Percentiles rank a stretch among this genome's conserved stretches.
These are phyloP conservation scores for Eriocheir sinensis DNA, from an alignment of 1,140 invertebrate species.

Conservation along the genomic window DNA sequence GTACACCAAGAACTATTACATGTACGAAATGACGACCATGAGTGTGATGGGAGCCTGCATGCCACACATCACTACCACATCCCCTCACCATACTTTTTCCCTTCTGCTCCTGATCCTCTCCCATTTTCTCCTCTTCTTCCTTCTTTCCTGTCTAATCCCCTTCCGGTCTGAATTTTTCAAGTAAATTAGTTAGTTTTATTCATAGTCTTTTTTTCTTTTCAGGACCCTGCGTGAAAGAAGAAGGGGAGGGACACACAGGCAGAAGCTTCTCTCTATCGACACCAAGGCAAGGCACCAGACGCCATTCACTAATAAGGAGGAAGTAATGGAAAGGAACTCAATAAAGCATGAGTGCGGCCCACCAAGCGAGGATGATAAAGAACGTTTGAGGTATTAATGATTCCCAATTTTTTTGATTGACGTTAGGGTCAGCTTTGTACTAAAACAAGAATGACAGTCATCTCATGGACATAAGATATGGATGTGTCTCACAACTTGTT, in stretches of 20 bases:
- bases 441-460: neutral
- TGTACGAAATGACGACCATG: neutral
- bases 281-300: too few relatives aligned
- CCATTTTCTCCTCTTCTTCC: neutral
- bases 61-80: neutral
- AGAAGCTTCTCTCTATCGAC: neutral
- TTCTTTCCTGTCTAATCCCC: neutral
- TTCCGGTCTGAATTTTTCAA: too few relatives aligned
- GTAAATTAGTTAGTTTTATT: too few relatives aligned
- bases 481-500: too few relatives aligned
- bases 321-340: neutral
- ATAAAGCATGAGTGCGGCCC: too few relatives aligned
- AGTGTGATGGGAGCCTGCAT: neutral
- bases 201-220: too few relatives aligned
- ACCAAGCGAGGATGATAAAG: neutral
- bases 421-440: neutral
- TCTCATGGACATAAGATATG: neutral
- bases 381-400: conserved; percentile 9
- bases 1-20: neutral
- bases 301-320: too few relatives aligned
- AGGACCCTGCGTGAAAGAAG: neutral
- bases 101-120: neutral
- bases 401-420: neutral
- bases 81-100: neutral
- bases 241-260: neutral